Evolutionary conservation across 2,888 invertebrate genomes (phyloP).

Genomic region (Dynastes maya): DNA sequence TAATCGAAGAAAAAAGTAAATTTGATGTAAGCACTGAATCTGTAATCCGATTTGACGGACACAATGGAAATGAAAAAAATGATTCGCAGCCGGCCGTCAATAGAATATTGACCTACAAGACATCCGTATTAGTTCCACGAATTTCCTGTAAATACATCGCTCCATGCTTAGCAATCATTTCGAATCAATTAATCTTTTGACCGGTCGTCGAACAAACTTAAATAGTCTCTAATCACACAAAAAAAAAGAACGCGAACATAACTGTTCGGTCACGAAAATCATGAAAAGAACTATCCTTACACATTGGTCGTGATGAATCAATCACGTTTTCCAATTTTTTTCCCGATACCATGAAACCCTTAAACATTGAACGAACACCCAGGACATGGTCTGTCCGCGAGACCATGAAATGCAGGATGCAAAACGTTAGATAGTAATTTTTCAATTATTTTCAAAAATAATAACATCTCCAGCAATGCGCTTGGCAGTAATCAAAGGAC

Average conservation of each 20-base stretch:
- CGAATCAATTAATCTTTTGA: conserved; percentile 29
- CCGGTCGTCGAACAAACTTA: conserved; percentile 17
- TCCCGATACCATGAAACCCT: conserved; percentile 30
- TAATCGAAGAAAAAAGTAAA: conserved; percentile 12
- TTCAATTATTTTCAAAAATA: too few species aligned
- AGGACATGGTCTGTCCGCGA: conserved; percentile 44
- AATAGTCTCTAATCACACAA: conserved; percentile 43
- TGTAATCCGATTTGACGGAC: conserved; percentile 18
- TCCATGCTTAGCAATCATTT: conserved; percentile 32
- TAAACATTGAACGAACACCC: conserved; percentile 53
- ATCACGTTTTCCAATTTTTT: conserved; percentile 54
- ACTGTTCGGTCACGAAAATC: conserved; percentile 55
- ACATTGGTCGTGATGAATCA: conserved; percentile 55
- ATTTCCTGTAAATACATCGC: conserved; percentile 20
- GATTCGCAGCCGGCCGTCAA: conserved; percentile 1
- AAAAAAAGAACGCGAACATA: conserved; percentile 50
- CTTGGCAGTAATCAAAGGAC: too few species aligned
- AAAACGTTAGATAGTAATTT: not conserved
- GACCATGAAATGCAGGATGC: conserved; percentile 35
- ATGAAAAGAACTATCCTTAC: conserved; percentile 53
- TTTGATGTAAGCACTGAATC: not conserved
- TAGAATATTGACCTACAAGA: conserved; percentile 25
- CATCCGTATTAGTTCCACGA: conserved; percentile 40
- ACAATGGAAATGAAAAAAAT: conserved; percentile 30
- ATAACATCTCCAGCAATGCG: too few species aligned